Evolutionary conservation across 2,797 vertebrate species (phyloP).

Genomic region (Sebastes glaucus): DNA sequence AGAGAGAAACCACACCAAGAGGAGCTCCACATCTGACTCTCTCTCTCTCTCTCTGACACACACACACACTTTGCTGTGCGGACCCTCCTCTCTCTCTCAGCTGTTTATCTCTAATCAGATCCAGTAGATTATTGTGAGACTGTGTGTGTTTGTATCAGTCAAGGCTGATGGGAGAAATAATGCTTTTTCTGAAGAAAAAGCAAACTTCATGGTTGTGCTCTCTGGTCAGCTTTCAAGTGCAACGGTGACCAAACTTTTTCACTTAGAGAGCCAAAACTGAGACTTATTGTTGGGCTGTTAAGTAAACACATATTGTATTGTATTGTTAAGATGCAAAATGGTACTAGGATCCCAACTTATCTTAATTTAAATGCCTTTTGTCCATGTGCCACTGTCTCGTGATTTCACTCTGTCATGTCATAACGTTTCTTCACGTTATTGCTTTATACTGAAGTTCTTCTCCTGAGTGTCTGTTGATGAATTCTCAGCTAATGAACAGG

Average conservation of each 20-base stretch:
- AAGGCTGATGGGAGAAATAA: neutral
- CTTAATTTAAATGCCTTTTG: neutral
- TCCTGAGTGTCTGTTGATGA: neutral
- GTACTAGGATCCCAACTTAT: neutral
- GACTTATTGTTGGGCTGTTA: neutral
- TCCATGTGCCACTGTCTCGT: neutral
- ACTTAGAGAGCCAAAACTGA: neutral
- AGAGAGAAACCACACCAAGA: slow-evolving; percentile 21
- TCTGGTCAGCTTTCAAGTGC: neutral
- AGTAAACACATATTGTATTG: neutral
- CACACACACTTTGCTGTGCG: neutral
- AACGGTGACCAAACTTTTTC: neutral
- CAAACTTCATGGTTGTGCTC: neutral
- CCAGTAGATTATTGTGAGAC: neutral
- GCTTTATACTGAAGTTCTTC: too few species aligned
- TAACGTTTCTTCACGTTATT: too few species aligned
- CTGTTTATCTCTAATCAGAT: neutral
- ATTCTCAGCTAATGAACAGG: neutral
- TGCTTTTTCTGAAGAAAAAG: neutral
- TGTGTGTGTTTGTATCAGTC: neutral
- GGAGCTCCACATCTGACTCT: neutral
- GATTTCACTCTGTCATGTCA: neutral
- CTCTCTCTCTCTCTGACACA: neutral
- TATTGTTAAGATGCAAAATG: neutral
- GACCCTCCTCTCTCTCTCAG: neutral